Base-by-base conservation (phyloP, 2,113 vertebrate species). In the Oplegnathus fasciatus region DNA sequence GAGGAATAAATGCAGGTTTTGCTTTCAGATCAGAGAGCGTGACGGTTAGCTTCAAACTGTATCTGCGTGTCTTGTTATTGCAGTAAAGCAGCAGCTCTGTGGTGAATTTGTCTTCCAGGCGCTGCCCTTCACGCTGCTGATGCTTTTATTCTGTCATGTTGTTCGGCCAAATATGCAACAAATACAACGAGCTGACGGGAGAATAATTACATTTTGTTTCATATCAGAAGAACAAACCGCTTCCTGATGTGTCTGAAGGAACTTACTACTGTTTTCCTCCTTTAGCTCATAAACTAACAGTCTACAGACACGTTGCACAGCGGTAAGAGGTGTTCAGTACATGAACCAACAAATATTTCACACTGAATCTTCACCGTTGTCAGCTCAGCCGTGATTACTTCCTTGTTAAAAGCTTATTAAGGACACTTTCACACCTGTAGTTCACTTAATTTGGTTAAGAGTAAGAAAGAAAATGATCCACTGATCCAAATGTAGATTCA, bases 91-190 rank as follows among this genome's bases (percentile, higher is more conserved):
- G 57, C 68, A 9, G 62, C 70, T 61, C 1, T n/a, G 32, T 52
- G 69, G 34, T 28, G 10, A 61, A 44, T 73, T 5, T 9, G n/a
- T n/a, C 69, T 67, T 60, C 50, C 40, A 64, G 2, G 34, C 32
- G 18, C 24, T 52, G 83, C 34, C 64, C 77, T 70, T 85, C 77
- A 75, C 17, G 24, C 77, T 1, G 57, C 70, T 48, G 64, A 61
- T 48, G 69, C 46, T 70, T 34, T 44, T 32, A 64, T 20, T 54
- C 46, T 52, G 55, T 68, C 40, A 3, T 3, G 46, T 32, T 2
- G 40, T 72, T 72, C 6, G 10, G 0, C 5, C 3, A 58, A 48
- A 78, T 57, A 24, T 57, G 37, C 74, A 28, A 13, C 13, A 0
- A 52, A 58, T 5, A 18, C 20, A 40, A 40, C 34, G 9, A 22